Percentiles rank a stretch among this genome's conserved stretches.
Conservation (phyloP, 2,113 vertebrate species). For the Carlito syrichta region DNA sequence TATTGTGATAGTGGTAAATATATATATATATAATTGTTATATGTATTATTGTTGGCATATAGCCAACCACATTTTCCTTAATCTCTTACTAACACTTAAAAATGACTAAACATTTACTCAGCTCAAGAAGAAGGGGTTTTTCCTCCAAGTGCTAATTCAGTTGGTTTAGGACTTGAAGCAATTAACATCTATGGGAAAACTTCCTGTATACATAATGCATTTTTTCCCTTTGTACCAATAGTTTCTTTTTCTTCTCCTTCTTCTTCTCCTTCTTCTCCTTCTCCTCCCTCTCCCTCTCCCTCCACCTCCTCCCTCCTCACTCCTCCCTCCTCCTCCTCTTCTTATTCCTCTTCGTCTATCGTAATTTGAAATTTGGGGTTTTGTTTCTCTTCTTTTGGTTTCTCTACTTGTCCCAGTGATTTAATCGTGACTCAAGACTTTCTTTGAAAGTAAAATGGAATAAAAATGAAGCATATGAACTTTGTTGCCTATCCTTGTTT, state of each 20-base stretch:
- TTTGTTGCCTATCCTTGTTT: neutral
- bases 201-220: neutral
- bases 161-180: slow-evolving; percentile 25
- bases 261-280: too few relatives aligned
- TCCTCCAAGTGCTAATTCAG: slow-evolving; percentile 25
- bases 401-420: neutral
- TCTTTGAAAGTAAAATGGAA: slow-evolving; percentile 37
- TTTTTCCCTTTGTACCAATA: neutral
- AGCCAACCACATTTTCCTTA: slow-evolving; percentile 42
- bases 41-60: slow-evolving; percentile 47
- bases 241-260: neutral
- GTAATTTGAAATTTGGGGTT: neutral
- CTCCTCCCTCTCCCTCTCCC: too few relatives aligned
- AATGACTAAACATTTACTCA: slow-evolving; percentile 44
- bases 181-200: slow-evolving; percentile 9
- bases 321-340: neutral
- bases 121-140: neutral
- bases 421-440: neutral
- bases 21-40: neutral
- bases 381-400: neutral
- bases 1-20: neutral
- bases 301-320: too few relatives aligned
- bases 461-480: neutral
- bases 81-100: slow-evolving; percentile 35
- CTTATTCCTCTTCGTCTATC: neutral